These are phyloP conservation scores for Melangyna quadrimaculata DNA, from an alignment of 2,888 invertebrate genomes.

Conservation along the genomic window DNA sequence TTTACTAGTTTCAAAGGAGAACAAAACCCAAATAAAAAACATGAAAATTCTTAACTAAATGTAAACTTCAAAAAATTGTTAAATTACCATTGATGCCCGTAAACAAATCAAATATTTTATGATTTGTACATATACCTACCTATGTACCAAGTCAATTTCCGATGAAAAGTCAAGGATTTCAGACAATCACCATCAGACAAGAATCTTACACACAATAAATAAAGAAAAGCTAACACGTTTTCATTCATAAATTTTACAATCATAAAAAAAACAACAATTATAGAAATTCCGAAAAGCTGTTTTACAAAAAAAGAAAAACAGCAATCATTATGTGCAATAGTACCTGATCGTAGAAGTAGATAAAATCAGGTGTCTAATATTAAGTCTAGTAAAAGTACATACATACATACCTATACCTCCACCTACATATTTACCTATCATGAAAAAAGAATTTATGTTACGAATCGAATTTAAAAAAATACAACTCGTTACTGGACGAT, in stretches of 20 bases:
- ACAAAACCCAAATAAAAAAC: too few species aligned
- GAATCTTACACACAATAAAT: neutral
- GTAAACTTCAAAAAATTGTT: too few species aligned
- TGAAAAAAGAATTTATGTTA: constrained; percentile 40
- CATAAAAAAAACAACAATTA: too few species aligned
- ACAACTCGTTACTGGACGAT: constrained; percentile 44
- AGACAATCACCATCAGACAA: neutral
- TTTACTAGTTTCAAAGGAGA: too few species aligned
- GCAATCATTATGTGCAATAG: neutral
- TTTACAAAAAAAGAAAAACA: neutral
- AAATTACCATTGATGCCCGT: too few species aligned
- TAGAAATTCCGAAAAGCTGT: neutral
- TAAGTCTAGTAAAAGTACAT: neutral
- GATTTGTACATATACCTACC: too few species aligned
- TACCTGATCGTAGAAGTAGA: neutral
- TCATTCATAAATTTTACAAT: neutral
- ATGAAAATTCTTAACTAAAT: too few species aligned
- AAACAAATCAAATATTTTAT: too few species aligned
- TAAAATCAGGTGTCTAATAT: neutral
- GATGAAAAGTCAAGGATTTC: neutral
- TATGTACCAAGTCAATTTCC: too few species aligned
- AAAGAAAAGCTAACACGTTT: neutral
- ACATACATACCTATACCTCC: neutral
- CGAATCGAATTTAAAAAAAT: constrained; percentile 45
- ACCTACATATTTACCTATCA: neutral